Evolutionary conservation across 1,140 invertebrate genomes (phyloP), one percentile per base, ranked within the genome.

Genomic region (Whitmania pigra): DNA sequence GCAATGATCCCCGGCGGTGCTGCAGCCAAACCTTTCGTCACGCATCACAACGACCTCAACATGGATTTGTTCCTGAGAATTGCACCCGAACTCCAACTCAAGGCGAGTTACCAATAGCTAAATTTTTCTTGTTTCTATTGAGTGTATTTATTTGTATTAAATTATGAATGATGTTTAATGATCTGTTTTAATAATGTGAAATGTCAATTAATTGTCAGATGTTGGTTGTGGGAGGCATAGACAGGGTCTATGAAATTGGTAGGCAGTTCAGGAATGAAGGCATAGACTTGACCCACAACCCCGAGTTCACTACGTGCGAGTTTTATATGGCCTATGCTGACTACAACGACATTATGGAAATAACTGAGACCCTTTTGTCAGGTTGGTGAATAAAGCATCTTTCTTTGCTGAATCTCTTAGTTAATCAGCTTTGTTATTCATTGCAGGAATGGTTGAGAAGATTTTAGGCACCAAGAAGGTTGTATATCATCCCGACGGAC

Each of bases 321-420:
- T 99, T 99, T 83, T 99, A 99, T 83, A 98, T 99, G 94, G 96
- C 96, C 0, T 99, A 99, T 85, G 96, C 96, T 27, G 96, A 99
- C 84, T 99, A 98, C 78, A 88, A 96, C 81, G 96, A 99, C 84
- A 77, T 98, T 3, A 97, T 99, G 83, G 81, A 85, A 49, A 88
- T 99, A 7, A 97, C 95, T 3, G 96, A 99, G 83, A 86, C 87
- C 67, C 84, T 99, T 83, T 54, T 99, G 11, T 93, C 95, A 60
- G 90, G 91, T 80, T 63, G 55, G 22, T 63, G 9, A 63, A 31
- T 63, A 20, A 63, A 20, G 6, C 11, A 17, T 63, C 11, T 4
- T 63, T 22, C 15, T n/a, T 63, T 25, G 25, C 9, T 6, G 31
- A 6, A 36, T 36, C 31, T 49, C 5, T 7, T 1, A 49, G 43